Base-by-base conservation (phyloP, 1,140 invertebrate genomes). In the Drosophila auraria region DNA sequence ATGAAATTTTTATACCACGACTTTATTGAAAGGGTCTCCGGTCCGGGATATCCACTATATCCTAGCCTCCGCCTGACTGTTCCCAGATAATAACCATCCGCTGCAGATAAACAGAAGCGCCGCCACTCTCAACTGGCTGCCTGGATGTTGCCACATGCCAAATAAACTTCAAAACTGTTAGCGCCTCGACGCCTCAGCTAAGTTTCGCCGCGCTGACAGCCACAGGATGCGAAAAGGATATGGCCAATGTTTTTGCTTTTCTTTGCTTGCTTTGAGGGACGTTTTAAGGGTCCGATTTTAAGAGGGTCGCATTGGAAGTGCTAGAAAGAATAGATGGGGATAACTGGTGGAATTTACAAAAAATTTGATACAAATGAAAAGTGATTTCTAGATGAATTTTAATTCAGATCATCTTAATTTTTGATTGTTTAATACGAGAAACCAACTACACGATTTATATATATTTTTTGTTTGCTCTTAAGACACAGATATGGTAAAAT, bases 161-260 rank as follows among this genome's bases (percentile, higher is more conserved):
- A 89, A 89, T 89, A 89, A 90, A 89, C 81, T 90, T 89, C 86
- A 80, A 89, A 84, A 83, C 70, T 81, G 84, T 89, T 89, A 72
- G 86, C 84, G 86, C 86, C 71, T 87, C 84, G 59, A 80, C 83
- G 83, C 83, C 81, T 87, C 71, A 47, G 56, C 82, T 68, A 69
- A 80, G 79, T 68, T 81, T 66, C 45, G 62, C 62, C 63, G 23
- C 60, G 60, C 63, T 74, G 82, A 65, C 78, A 83, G 63, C 49
- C 60, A 50, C 66, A 77, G 72, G 68, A 73, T 73, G 23, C 17
- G 38, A 58, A 20, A 51, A 38, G 59, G 74, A 78, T 77, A 72
- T 56, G 69, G 42, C 27, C 45, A 23, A 23, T 27, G 23, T 42
- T 57, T 65, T 56, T 14, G 17, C 33, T 20, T 12, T n/a, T 49